Base-by-base conservation (phyloP, 2,888 invertebrate species). In the Marasmarcha lunaedactyla region DNA sequence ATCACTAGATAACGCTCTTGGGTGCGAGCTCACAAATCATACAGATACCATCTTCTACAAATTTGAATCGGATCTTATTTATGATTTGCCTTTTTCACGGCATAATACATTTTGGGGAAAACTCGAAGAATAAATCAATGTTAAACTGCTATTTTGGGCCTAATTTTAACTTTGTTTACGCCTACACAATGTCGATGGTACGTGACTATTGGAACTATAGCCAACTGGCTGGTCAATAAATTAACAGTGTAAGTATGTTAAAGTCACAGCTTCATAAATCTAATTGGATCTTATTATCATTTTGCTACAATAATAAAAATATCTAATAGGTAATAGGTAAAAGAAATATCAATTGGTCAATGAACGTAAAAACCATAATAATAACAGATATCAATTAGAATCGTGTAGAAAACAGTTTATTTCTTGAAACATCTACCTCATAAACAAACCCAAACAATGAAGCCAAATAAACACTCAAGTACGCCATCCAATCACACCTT, bases 1-100 rank as follows among this genome's bases (percentile, higher is more conserved):
- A 73, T 76, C 83, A 81, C 83, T 83, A 81, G 71, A 68, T 64
- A 65, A 69, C 68, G 69, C 69, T 74, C 69, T 73, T 71, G 78
- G 72, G 76, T 77, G 76, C 77, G 79, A 81, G 79, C 70, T 70
- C 62, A 84, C 69, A 84, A 84, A 83, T 84, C 84, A 84, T 72
- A 68, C 59, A 55, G 84, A 84, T 84, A 84, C 63, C 76, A 84
- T 84, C 84, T 81, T 81, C 77, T 77, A 84, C 83, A 84, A 84
- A 84, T 84, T 84, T 84, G 84, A 84, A 83, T 81, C 84, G 81
- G 83, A 83, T 79, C 79, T 83, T 83, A 81, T 84, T 84, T 84
- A 84, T 77, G 83, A 83, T 83, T 81, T 76, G 81, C 77, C 79
- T 79, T 79, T 84, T 84, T 83, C 78, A 81, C 81, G 71, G 81